Conservation (phyloP, 2,113 vertebrate genomes). For the Orcinus orca region DNA sequence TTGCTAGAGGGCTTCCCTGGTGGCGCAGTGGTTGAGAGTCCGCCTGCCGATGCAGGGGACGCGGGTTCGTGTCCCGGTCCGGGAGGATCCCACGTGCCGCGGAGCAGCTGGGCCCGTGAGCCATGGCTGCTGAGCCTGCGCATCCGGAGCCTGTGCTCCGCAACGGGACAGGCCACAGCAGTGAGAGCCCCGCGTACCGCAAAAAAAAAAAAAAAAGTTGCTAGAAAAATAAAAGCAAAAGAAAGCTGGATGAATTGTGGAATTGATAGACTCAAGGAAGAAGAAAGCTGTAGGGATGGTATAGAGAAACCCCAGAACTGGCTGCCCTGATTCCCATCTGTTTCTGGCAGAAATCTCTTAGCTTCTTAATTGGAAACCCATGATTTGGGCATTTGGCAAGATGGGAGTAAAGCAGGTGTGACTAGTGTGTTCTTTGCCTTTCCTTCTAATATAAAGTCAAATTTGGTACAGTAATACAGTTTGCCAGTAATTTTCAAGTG, state of each 20-base stretch:
- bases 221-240: background rate
- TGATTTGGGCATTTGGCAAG: background rate
- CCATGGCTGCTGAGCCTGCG: no score
- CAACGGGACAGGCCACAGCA: no score
- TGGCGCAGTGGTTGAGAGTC: no score
- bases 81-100: no score
- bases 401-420: background rate
- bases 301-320: fast-evolving
- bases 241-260: background rate
- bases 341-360: background rate
- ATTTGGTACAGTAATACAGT: no score
- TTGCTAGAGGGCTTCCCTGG: background rate
- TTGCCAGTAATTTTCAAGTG: background rate
- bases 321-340: fast-evolving
- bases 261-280: background rate
- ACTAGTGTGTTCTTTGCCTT: background rate
- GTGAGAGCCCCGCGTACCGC: no score
- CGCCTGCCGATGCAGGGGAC: no score
- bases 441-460: background rate
- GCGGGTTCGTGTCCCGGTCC: no score
- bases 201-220: background rate
- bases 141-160: no score
- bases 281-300: background rate
- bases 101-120: no score
- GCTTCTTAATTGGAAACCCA: fast-evolving